Base-by-base conservation (phyloP, 30 jellyfish, hydroid and myxozoan genomes). In the Aurelia sp. region DNA sequence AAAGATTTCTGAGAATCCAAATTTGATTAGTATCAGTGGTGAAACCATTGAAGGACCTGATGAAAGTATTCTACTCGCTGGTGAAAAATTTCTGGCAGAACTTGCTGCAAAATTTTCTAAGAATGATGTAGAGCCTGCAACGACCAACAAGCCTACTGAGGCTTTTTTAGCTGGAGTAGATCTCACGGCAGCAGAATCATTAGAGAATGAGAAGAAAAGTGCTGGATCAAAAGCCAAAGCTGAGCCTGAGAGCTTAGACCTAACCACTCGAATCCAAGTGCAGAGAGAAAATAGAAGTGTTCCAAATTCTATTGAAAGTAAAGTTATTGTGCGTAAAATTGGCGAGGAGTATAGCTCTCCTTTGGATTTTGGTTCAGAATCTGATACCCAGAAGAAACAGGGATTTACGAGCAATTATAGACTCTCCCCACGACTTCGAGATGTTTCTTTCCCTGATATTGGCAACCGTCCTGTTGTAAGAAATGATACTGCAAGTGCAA, bases 21-120 rank as follows among this genome's bases (percentile, higher is more conserved):
- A 19, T 27, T 44, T 44, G 15, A 44, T 44, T 4, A 44, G 73
- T 11, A 62, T 84, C 16, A 44, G 62, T 18, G 90, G 66, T 5
- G 65, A 78, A 15, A 76, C 97, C 5, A 35, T 73, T 13, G 96
- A 74, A 33, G 84, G 79, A n/a, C 62, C 94, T 4, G 98, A 95
- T 41, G 97, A 89, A 74, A 80, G 96, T 27, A 85, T 95, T 41
- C 58, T 95, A 75, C 81, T 85, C 20, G 99, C 99, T 21, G 99
- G 99, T 35, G 99, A 95, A 58, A 84, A 79, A 84, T 95, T 95
- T 55, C 79, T 94, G 7, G 99, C 96, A 60, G 96, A 94, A 19
- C 88, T 94, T 51, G 90, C 97, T 8, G 99, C 99, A 6, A 94
- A 89, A 70, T 71, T 87, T 51, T 78, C 90, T 4, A 81, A 87